Conservation (phyloP, 2,797 vertebrate genomes). For the Botia kubotai region DNA sequence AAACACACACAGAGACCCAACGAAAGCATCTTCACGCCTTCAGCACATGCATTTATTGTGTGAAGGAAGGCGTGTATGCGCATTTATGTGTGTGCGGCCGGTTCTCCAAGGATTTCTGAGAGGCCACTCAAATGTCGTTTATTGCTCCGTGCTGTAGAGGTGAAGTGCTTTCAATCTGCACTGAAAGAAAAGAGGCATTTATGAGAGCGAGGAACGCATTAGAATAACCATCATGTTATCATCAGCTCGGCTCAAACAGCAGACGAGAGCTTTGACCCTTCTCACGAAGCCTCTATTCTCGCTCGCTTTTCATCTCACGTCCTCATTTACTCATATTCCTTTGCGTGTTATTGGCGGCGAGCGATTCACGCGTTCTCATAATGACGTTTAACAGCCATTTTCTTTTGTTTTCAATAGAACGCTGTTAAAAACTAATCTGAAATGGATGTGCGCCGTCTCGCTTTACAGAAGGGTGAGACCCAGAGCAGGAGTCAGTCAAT, state of each 20-base stretch:
- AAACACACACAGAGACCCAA: neutral
- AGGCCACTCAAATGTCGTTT: constrained; percentile 32
- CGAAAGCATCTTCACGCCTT: neutral
- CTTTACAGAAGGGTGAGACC: constrained; percentile 35
- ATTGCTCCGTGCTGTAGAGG: constrained; percentile 27
- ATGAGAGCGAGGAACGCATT: constrained; percentile 41
- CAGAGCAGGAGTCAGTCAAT: constrained; percentile 33
- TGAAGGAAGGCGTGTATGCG: neutral
- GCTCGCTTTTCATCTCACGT: constrained; percentile 1
- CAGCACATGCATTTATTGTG: constrained; percentile 35
- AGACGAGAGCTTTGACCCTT: constrained; percentile 31
- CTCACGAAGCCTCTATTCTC: constrained; percentile 12
- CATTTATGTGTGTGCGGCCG: neutral
- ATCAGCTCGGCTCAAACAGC: constrained; percentile 25
- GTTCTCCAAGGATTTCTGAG: constrained; percentile 38
- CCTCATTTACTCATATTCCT: constrained; percentile 21
- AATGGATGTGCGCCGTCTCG: neutral
- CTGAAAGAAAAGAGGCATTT: constrained; percentile 42
- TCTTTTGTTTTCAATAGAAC: constrained; percentile 37
- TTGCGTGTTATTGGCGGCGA: neutral
- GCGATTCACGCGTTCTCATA: neutral
- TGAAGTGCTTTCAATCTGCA: constrained; percentile 48
- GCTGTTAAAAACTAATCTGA: constrained; percentile 29
- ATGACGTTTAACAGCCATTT: constrained; percentile 2
- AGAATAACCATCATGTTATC: constrained; percentile 45